Base-by-base conservation (phyloP, 2,888 invertebrate genomes). In the Terebella lapidaria region DNA sequence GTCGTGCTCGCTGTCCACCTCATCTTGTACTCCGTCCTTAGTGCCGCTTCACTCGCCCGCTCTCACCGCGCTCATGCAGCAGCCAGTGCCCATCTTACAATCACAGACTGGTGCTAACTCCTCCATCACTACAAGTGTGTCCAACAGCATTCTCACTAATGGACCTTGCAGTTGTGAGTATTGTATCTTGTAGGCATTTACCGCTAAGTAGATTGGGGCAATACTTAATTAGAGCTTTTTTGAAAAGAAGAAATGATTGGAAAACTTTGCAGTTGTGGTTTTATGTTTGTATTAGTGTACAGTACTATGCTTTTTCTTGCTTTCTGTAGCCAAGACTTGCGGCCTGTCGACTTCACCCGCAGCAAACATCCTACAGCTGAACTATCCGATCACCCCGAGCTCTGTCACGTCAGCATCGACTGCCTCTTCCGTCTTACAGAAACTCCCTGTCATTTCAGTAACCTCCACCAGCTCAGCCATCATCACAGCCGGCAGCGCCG, bases 261-360 rank as follows among this genome's bases (percentile, higher is more conserved):
- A n/a, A n/a, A n/a, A n/a, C n/a, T n/a, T n/a, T n/a, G n/a, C n/a
- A n/a, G n/a, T n/a, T n/a, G n/a, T n/a, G n/a, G n/a, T n/a, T n/a
- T n/a, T n/a, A n/a, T n/a, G n/a, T n/a, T n/a, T n/a, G n/a, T n/a
- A n/a, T n/a, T n/a, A n/a, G n/a, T n/a, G n/a, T n/a, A n/a, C n/a
- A n/a, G n/a, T n/a, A n/a, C n/a, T n/a, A n/a, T n/a, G n/a, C n/a
- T n/a, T 49, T 15, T 49, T 22, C 20, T 4, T 5, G 10, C 30
- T 24, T 45, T 28, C 67, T 69, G 25, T 70, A 76, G 76, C 63
- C 65, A 74, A 74, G 71, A 63, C 69, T 58, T 67, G 70, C 63
- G 74, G 74, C 58, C 72, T 77, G 66, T 75, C 76, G 67, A 77
- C 76, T 15, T 73, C 74, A 45, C 76, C 76, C 51, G 75, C 77